Conservation (phyloP, 1,140 invertebrate genomes). For the Lanistes nyassanus region DNA sequence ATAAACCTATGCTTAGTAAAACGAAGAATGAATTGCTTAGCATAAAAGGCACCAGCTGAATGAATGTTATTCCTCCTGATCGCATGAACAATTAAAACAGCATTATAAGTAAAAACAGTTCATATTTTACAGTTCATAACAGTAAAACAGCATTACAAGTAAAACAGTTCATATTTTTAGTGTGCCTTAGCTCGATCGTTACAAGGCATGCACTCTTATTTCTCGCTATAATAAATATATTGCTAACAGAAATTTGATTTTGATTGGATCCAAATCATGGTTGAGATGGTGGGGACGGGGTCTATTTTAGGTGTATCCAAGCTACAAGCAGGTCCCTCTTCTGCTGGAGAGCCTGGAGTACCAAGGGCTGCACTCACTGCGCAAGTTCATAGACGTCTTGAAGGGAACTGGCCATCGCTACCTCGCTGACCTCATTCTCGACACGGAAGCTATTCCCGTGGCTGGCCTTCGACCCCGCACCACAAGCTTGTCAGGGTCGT, state of each 20-base stretch:
- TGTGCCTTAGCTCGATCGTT: neutral
- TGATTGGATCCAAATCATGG: neutral
- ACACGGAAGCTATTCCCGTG: conserved; percentile 31
- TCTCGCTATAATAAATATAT: neutral
- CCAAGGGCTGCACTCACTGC: conserved; percentile 24
- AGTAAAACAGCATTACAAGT: no score
- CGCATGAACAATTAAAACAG: neutral
- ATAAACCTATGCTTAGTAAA: neutral
- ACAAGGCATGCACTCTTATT: no score
- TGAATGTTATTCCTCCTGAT: no score
- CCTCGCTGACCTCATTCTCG: conserved; percentile 33
- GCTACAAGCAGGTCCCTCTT: conserved; percentile 26
- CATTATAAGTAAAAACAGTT: neutral
- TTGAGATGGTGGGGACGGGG: neutral
- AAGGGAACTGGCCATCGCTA: conserved; percentile 34
- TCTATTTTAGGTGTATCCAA: conserved; percentile 18
- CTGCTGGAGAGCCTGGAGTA: conserved; percentile 29
- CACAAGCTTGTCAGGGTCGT: neutral
- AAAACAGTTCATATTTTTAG: neutral
- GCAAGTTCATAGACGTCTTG: conserved; percentile 37
- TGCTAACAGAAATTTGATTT: neutral
- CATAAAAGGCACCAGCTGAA: neutral
- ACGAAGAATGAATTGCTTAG: no score
- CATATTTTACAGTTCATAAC: neutral
- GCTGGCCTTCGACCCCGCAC: conserved; percentile 2